These are phyloP conservation scores for Apis cerana DNA, from an alignment of 1,140 invertebrate species.

Conservation along the genomic window DNA sequence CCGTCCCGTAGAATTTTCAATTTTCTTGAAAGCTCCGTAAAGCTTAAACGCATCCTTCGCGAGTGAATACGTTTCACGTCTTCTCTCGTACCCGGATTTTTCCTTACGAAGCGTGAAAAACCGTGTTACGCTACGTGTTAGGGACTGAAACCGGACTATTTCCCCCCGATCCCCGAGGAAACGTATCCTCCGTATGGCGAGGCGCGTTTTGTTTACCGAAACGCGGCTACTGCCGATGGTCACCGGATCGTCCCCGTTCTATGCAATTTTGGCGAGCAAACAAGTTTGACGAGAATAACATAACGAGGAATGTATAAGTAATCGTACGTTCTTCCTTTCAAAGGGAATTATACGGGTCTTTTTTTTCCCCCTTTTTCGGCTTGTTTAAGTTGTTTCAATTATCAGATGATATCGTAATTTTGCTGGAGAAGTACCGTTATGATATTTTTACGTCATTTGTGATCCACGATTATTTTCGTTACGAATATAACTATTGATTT, in stretches of 20 bases:
- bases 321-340: not conserved
- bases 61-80: not conserved
- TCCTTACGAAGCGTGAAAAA: conserved; percentile 6
- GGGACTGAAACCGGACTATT: too few species aligned
- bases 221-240: not conserved
- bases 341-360: not conserved
- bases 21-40: conserved; percentile 29
- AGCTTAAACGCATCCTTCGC: conserved; percentile 25
- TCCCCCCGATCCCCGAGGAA: not conserved
- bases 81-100: not conserved
- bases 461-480: too few species aligned
- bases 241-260: conserved; percentile 2
- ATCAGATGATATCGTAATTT: too few species aligned
- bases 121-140: not conserved
- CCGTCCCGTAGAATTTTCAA: conserved; percentile 21
- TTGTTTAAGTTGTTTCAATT: not conserved
- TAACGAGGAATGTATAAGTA: conserved; percentile 7
- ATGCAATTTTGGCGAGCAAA: conserved; percentile 22
- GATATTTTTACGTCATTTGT: too few species aligned
- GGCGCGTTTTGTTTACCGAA: conserved; percentile 16
- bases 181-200: not conserved
- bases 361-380: not conserved
- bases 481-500: too few species aligned
- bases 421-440: too few species aligned
- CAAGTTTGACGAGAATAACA: not conserved